These are phyloP conservation scores for Ericerus pela DNA, from an alignment of 1,140 invertebrate genomes.

Conservation along the genomic window DNA sequence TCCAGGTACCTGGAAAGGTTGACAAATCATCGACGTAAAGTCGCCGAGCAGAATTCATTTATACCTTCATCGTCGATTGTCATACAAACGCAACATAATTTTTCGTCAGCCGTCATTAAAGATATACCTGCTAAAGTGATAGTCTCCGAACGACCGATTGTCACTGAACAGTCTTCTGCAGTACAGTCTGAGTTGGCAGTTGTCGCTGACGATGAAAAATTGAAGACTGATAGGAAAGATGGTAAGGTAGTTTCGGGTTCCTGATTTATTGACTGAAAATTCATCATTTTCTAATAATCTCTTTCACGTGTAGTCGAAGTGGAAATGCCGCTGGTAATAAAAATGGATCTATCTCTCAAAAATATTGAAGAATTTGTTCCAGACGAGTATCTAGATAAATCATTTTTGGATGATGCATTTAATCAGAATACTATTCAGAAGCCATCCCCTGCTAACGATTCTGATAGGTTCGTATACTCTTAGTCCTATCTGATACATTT, in stretches of 20 bases:
- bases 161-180: neutral
- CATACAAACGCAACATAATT: conserved; percentile 12
- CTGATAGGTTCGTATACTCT: conserved; percentile 40
- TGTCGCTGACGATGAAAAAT: too few species aligned
- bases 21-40: conserved; percentile 50
- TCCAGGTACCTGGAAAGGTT: conserved; percentile 53
- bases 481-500: neutral
- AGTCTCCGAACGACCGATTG: neutral
- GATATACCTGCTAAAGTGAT: neutral
- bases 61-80: conserved; percentile 11
- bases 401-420: conserved; percentile 60
- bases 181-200: too few species aligned
- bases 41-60: conserved; percentile 38
- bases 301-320: neutral
- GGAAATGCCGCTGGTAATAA: neutral
- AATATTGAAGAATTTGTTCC: conserved; percentile 77
- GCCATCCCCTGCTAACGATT: conserved; percentile 32
- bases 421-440: conserved; percentile 29
- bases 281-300: neutral
- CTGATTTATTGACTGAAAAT: neutral
- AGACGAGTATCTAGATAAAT: conserved; percentile 60
- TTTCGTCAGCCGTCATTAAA: neutral
- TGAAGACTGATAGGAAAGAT: too few species aligned
- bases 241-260: neutral
- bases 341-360: conserved; percentile 25